Base-by-base conservation (phyloP, 2,888 invertebrate genomes). In the Torymus auratus region DNA sequence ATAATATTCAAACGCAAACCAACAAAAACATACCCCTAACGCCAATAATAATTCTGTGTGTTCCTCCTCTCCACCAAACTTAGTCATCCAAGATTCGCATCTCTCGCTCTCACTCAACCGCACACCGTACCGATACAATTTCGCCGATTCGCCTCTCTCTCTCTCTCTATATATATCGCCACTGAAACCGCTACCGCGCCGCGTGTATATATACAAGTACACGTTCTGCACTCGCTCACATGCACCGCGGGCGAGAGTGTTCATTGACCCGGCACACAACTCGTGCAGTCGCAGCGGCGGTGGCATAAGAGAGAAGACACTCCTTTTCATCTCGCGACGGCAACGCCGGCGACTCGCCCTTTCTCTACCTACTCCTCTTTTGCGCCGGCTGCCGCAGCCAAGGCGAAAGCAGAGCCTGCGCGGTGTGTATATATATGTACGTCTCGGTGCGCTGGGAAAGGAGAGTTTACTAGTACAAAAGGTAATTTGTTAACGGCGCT, bases 301-400 rank as follows among this genome's bases (percentile, higher is more conserved):
- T 7, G 28, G 28, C 28, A 28, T 28, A 61, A 55, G 4, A 56
- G 56, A 62, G 73, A 71, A 80, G 80, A 80, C 80, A 70, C 74
- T 80, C 80, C 80, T 80, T 80, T 74, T 75, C 70, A 75, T 80
- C 80, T 75, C 15, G 56, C 50, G 61, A 7, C 28, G 28, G 28
- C 28, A 7, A 7, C 41, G 67, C 56, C 69, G 20, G 20, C 17
- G 23, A 41, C 62, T 67, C 50, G 41, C 67, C 23, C 55, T 20
- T 52, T 70, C 23, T 75, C 55, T 76, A 15, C 15, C 52, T n/a
- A 7, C 50, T 3, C 41, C 7, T 65, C 56, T 73, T 28, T 28
- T 7, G 28, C 28, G 28, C 2, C 28, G 3, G 1, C 28, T 7
- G 7, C 28, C 28, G 28, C 28, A 28, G 28, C 3, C 28, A 2